Evolutionary conservation across 2,888 invertebrate genomes (phyloP).

Genomic region (Tolmerus cingulatus): DNA sequence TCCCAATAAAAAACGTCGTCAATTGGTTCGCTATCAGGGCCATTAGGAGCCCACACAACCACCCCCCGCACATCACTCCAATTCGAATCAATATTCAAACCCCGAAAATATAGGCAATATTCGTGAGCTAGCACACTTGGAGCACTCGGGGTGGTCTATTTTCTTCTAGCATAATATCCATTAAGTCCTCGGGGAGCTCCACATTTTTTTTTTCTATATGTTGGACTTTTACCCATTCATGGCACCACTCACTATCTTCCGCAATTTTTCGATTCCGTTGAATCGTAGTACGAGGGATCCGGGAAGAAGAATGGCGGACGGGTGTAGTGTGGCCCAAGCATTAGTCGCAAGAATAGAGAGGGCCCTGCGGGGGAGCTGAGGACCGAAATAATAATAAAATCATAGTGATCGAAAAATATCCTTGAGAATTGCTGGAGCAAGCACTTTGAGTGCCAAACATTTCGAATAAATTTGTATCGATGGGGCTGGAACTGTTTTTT

Average conservation of each 20-base stretch:
- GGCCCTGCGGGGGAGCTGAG: neutral
- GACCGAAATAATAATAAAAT: slow-evolving; percentile 40
- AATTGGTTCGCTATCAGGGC: neutral
- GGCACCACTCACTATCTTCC: neutral
- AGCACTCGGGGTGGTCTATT: neutral
- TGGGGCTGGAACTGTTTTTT: neutral
- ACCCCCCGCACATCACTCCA: neutral
- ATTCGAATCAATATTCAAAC: slow-evolving; percentile 39
- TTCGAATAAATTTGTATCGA: slow-evolving; percentile 34
- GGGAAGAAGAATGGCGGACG: neutral
- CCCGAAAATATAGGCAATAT: slow-evolving; percentile 25
- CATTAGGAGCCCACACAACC: neutral
- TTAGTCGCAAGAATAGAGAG: neutral
- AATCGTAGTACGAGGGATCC: neutral
- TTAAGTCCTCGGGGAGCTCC: neutral
- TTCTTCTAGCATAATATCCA: slow-evolving; percentile 5
- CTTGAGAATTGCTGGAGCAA: slow-evolving; percentile 34
- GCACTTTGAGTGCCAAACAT: slow-evolving; percentile 37
- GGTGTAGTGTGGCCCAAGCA: neutral
- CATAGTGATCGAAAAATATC: slow-evolving; percentile 34
- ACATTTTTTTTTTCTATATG: neutral
- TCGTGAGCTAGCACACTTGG: neutral
- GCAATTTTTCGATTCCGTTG: neutral
- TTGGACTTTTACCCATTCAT: neutral
- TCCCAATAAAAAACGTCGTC: neutral